Percentiles rank a stretch among this genome's conserved stretches.
phyloP scores from a whole-genome alignment of 2,113 vertebrate genomes.

The Tachysurus vachellii region DNA sequence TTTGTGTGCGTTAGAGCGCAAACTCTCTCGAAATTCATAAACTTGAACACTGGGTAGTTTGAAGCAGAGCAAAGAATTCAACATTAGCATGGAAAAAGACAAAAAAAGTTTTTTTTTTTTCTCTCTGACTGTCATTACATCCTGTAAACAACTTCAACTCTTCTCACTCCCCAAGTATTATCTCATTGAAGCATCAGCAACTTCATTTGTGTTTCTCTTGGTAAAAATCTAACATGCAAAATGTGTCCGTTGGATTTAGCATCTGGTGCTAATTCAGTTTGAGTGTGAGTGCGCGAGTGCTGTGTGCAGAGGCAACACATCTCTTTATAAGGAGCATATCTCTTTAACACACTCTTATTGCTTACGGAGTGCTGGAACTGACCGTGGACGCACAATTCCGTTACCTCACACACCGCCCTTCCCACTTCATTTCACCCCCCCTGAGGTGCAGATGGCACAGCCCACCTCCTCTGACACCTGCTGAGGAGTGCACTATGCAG shows the following conservation, averaged over 20 bases:
- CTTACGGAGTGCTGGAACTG: not conserved
- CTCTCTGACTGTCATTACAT: not conserved
- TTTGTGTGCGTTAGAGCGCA: not conserved
- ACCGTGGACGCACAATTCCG: not conserved
- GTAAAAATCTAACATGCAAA: not conserved
- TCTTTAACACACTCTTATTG: not conserved
- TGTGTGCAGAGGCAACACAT: not conserved
- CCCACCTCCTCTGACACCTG: conserved; percentile 72
- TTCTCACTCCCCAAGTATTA: not conserved
- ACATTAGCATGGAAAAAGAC: not conserved
- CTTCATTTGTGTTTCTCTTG: not conserved
- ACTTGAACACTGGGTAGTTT: not conserved
- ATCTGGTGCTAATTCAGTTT: not conserved
- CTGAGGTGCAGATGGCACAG: conserved; percentile 71
- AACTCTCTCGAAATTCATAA: not conserved
- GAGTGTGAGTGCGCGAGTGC: too few relatives aligned
- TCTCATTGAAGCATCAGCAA: not conserved
- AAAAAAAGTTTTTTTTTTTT: not conserved
- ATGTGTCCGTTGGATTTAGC: not conserved
- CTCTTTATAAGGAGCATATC: not conserved
- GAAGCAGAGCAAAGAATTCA: too few relatives aligned
- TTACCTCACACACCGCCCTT: conserved; percentile 43
- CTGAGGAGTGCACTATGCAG: conserved; percentile 67
- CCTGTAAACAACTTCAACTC: not conserved
- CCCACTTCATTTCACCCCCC: conserved; percentile 61